These are phyloP conservation scores for Uropsilus gracilis DNA, from an alignment of 2,113 vertebrate genomes.

Conservation along the genomic window DNA sequence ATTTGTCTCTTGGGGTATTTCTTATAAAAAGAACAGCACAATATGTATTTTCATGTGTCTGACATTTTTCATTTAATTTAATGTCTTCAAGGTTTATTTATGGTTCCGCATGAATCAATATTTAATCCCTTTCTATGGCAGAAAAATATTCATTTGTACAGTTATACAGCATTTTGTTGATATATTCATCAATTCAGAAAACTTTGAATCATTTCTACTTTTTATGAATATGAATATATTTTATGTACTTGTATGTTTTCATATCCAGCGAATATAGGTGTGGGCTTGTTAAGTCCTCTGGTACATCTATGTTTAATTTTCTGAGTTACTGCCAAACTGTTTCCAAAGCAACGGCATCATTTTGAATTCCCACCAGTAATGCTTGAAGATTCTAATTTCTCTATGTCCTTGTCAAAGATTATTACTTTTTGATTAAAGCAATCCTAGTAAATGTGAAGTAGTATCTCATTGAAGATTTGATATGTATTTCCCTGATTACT, in stretches of 20 bases:
- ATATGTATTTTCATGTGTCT: neutral
- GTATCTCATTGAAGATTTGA: neutral
- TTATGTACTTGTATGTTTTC: neutral
- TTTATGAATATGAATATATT: neutral
- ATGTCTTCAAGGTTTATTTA: neutral
- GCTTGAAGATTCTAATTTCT: neutral
- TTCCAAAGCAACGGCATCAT: neutral
- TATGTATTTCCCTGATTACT: neutral
- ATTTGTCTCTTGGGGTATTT: neutral
- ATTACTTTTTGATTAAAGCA: neutral
- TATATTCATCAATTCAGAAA: neutral
- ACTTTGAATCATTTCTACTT: neutral
- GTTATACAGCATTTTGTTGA: neutral
- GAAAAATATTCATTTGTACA: neutral
- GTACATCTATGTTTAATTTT: neutral
- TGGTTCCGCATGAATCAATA: neutral
- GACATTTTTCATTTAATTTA: neutral
- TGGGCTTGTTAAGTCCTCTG: neutral
- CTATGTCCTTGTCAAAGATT: neutral
- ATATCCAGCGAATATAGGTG: neutral
- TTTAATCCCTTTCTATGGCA: neutral
- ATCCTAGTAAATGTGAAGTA: neutral
- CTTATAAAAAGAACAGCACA: neutral
- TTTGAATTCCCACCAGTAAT: neutral
- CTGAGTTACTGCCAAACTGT: neutral